These are phyloP conservation scores for Biston betularia DNA, from an alignment of 2,888 invertebrate species.

Conservation along the genomic window DNA sequence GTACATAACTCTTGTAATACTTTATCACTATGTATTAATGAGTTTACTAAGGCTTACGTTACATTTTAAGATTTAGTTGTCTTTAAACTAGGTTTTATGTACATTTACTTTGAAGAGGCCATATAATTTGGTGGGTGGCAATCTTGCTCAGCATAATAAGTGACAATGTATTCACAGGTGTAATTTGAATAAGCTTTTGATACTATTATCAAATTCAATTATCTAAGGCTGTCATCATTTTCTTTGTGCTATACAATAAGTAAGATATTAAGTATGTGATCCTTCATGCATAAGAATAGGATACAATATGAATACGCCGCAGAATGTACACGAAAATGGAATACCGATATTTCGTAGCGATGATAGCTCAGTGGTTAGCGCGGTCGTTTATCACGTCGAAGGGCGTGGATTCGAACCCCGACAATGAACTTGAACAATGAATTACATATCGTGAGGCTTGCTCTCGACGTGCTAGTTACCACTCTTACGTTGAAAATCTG, in stretches of 20 bases:
- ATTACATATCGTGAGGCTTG: no score
- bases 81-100: slow-evolving; percentile 15
- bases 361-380: no score
- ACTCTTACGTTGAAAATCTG: no score
- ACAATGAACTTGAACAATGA: not conserved
- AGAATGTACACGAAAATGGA: not conserved
- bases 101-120: slow-evolving; percentile 5
- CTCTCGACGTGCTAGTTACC: no score
- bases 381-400: no score
- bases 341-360: no score
- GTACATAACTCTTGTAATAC: not conserved
- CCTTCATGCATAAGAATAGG: not conserved
- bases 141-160: slow-evolving; percentile 8
- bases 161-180: slow-evolving; percentile 10
- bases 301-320: not conserved
- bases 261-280: not conserved
- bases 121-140: slow-evolving; percentile 11
- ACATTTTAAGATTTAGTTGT: slow-evolving; percentile 15
- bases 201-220: slow-evolving; percentile 9
- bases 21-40: slow-evolving; percentile 8
- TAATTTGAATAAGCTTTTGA: not conserved
- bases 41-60: slow-evolving; percentile 9
- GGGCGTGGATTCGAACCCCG: no score
- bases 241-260: not conserved
- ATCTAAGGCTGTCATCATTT: slow-evolving; percentile 3